These are phyloP conservation scores for Orchesellides sinensis DNA, from an alignment of 2,888 invertebrate genomes.

Conservation along the genomic window DNA sequence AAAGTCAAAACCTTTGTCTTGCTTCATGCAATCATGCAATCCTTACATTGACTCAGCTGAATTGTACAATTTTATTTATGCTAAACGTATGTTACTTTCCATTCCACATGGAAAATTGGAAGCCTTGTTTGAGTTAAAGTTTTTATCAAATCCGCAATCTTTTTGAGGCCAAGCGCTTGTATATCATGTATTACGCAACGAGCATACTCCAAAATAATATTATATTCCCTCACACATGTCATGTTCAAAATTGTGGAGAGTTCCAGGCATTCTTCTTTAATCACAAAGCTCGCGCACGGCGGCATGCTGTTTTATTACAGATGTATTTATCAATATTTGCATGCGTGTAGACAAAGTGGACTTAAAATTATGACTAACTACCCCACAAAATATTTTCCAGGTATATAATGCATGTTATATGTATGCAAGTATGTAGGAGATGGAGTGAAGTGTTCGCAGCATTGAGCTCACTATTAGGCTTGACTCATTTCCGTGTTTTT, in stretches of 20 bases:
- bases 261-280: constrained; percentile 18
- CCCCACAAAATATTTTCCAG: too few species aligned
- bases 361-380: neutral
- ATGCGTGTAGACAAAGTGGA: constrained; percentile 23
- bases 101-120: neutral
- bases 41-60: constrained; percentile 2
- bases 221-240: too few species aligned
- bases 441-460: too few species aligned
- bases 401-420: too few species aligned
- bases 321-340: constrained; percentile 44
- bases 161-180: constrained; percentile 33
- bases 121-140: neutral
- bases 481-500: too few species aligned
- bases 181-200: neutral
- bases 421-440: too few species aligned
- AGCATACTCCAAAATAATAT: neutral
- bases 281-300: constrained; percentile 38
- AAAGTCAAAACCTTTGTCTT: neutral
- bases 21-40: constrained; percentile 34
- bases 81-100: neutral
- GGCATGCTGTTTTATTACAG: constrained; percentile 50
- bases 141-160: constrained; percentile 40
- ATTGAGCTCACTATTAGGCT: too few species aligned
- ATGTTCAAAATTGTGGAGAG: neutral
- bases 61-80: neutral